Evolutionary conservation across 2,113 vertebrate genomes (phyloP), one percentile per base, ranked within the genome.

Genomic region (Callopanchax toddi): DNA sequence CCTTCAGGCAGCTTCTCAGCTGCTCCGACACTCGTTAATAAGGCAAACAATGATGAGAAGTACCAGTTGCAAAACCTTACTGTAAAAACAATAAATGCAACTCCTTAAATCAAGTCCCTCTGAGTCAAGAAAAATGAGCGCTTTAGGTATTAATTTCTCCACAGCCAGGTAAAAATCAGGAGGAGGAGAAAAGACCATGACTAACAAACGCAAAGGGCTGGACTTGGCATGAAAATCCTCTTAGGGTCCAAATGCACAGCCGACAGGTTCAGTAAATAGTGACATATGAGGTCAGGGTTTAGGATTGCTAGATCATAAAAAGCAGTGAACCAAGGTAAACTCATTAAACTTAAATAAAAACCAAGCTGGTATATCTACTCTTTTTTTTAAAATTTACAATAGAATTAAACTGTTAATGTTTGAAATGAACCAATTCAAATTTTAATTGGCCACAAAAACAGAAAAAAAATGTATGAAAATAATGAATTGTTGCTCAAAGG

Each of bases 101-200:
- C 22, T 11, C n/a, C 39, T 64, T 25, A 32, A 57, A 16, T 25
- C 13, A 49, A 29, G 18, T 13, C 23, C 54, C 39, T 57, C 11
- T 21, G 20, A 29, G 37, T 16, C 40, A 10, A 68, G 15, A 9
- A 4, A 34, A 10, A 2, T 32, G 29, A 23, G 45, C n/a, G n/a
- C 49, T 65, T 44, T 3, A 26, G n/a, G 39, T 37, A 55, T 82
- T 83, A 76, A 82, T 76, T 17, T 10, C 18, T 8, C 50, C 25
- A 29, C 32, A n/a, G 49, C n/a, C 70, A 79, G 76, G 78, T 86
- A 78, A 36, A 76, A 42, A 12, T 39, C 18, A 51, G 80, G 70
- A 73, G 85, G 86, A 44, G 78, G 84, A 73, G 78, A 66, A 52
- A 57, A 20, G n/a, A 15, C 34, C 6, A 5, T 32, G 0, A 32